Percentiles rank a stretch among this genome's conserved stretches.
phyloP scores from a whole-genome alignment of 2,113 vertebrate genomes.

The Parus major region DNA sequence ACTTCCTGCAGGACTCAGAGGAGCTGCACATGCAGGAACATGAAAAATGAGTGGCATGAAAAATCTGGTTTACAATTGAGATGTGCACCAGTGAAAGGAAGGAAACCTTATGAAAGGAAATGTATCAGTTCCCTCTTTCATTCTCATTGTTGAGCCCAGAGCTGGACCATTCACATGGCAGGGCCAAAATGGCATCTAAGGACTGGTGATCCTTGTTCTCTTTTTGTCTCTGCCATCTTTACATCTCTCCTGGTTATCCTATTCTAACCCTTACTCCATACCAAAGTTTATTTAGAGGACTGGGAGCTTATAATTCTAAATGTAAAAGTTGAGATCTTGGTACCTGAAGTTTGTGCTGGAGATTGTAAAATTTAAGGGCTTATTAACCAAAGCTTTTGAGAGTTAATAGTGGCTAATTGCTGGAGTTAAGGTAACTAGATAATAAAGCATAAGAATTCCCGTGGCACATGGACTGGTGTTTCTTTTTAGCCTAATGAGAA shows the following conservation, averaged over 20 bases:
- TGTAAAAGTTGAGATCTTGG: background rate
- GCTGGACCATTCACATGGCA: rapidly evolving
- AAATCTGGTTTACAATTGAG: background rate
- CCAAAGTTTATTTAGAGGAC: background rate
- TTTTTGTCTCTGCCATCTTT: too few species aligned
- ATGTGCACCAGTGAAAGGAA: background rate
- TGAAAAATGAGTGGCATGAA: too few species aligned
- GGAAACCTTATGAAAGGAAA: background rate
- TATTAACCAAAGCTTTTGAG: background rate
- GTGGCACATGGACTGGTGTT: rapidly evolving
- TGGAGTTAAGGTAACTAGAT: too few species aligned
- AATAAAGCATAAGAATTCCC: background rate
- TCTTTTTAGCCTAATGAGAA: background rate
- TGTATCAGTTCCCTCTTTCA: background rate
- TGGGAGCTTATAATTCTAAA: background rate
- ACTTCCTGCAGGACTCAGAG: background rate
- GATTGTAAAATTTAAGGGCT: background rate
- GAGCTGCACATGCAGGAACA: background rate
- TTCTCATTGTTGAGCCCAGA: background rate
- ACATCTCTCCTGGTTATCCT: background rate
- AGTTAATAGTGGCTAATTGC: background rate
- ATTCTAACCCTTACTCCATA: background rate
- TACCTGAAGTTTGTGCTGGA: background rate
- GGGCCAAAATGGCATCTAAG: background rate
- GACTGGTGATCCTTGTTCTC: background rate